These are phyloP conservation scores for Neosilurus hyrtlii DNA, from an alignment of 2,797 vertebrate species.

Conservation along the genomic window DNA sequence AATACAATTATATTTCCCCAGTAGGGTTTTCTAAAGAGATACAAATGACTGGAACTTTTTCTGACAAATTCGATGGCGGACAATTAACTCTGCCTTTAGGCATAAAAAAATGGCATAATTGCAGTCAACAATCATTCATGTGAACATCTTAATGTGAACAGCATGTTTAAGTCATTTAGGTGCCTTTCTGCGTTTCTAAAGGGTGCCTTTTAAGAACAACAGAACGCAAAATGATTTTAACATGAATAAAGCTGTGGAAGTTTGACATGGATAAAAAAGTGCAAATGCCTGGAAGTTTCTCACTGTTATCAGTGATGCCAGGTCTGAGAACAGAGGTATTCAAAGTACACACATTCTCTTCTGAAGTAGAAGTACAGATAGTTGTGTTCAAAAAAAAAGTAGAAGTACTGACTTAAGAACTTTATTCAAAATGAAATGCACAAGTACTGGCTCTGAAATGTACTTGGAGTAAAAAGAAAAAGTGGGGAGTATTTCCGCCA, in stretches of 20 bases:
- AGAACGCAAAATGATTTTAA: not conserved
- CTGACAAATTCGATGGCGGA: not conserved
- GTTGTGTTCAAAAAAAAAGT: too few relatives aligned
- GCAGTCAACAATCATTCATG: constrained; percentile 3
- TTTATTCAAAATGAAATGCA: too few relatives aligned
- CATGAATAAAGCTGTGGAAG: not conserved
- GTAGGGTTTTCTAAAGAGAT: constrained; percentile 3
- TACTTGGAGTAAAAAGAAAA: too few relatives aligned
- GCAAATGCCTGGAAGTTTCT: constrained; percentile 3
- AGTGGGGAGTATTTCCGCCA: too few relatives aligned
- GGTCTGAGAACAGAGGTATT: constrained; percentile 25
- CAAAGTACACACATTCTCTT: too few relatives aligned
- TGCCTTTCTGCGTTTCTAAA: not conserved
- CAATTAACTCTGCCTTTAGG: not conserved
- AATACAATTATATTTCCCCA: not conserved
- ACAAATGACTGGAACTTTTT: not conserved
- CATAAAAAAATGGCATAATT: constrained; percentile 7
- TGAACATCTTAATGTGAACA: constrained; percentile 12
- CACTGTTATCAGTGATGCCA: constrained; percentile 47
- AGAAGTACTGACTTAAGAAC: too few relatives aligned
- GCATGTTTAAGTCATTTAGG: not conserved
- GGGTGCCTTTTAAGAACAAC: not conserved
- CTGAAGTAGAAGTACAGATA: too few relatives aligned
- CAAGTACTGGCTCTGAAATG: too few relatives aligned
- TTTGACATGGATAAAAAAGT: not conserved